Evolutionary conservation across 1,140 invertebrate species (phyloP), one percentile per base, ranked within the genome.

Genomic region (Brachionus angularis): DNA sequence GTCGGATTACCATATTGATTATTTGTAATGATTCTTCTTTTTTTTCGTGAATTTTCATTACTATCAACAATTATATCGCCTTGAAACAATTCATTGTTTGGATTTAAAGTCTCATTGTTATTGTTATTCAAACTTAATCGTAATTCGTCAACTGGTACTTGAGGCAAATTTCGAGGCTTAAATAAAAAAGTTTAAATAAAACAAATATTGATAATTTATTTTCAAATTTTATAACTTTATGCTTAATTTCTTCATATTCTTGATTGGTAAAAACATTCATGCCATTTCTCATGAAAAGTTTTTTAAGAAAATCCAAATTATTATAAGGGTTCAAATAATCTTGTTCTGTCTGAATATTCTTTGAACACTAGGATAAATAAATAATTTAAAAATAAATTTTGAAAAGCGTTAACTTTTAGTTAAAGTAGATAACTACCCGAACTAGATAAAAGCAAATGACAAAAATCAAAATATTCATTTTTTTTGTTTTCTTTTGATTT

Each of bases 1-100:
- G 62, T 67, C 12, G 62, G 47, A 33, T 67, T 16, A 7, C 62
- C 62, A 18, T 34, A 50, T 29, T 34, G 14, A 33, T 47, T 50
- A 18, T 46, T 67, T 27, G 39, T 21, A 5, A 67, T 67, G 23
- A 67, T 67, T n/a, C 62, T n/a, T 25, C 62, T 42, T 50, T 67
- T 67, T 29, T 39, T 29, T 21, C 62, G 46, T 31, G 8, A 67
- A 34, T 42, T 67, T 47, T 23, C 46, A 18, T 36, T 46, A 8
- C n/a, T 5, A 3, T 47, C 42, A 33, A 34, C 62, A 29, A 67
- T 29, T 31, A 33, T 50, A 12, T 67, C 62, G 16, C 27, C 62
- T 67, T 47, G 27, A 47, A 27, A 27, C 7, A 0, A 34, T 16
- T 7, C 7, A 67, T 23, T 42, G 5, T 42, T 34, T 36, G 53